A percentile compares a stretch with the other conserved stretches of the same genome.
These are phyloP conservation scores for Pristionchus exspectatus DNA, from an alignment of 2,888 invertebrate genomes.

Conservation along the genomic window DNA sequence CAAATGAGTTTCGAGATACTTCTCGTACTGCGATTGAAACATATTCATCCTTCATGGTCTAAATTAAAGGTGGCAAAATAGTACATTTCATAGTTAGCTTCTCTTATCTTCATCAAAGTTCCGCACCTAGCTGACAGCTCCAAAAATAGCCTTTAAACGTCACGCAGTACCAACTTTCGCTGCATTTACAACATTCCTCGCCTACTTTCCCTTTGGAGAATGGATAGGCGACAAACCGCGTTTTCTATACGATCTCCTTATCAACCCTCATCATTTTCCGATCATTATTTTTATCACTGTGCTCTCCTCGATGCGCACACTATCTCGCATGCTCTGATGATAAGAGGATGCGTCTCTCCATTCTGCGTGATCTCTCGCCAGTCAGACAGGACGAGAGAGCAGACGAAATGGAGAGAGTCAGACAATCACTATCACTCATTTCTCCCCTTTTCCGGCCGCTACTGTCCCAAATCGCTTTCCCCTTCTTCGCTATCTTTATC, in stretches of 20 bases:
- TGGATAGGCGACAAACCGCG: neutral
- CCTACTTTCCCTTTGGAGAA: neutral
- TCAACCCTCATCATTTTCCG: neutral
- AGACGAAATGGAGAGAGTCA: neutral
- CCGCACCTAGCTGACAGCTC: too few relatives aligned
- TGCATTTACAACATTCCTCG: neutral
- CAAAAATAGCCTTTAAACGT: too few relatives aligned
- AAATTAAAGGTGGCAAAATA: too few relatives aligned
- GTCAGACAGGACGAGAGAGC: neutral
- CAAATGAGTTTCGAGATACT: neutral
- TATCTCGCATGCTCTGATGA: neutral
- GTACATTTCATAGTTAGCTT: too few relatives aligned
- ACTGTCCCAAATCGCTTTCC: constrained; percentile 34
- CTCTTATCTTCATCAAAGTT: too few relatives aligned
- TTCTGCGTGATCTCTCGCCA: neutral
- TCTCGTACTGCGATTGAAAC: neutral
- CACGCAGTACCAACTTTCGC: too few relatives aligned
- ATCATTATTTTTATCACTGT: neutral
- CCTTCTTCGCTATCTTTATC: constrained; percentile 20
- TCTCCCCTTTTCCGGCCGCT: neutral
- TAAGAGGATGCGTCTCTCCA: neutral
- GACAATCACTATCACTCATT: neutral
- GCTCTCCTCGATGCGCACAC: neutral
- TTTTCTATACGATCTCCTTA: constrained; percentile 9
- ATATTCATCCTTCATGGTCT: too few relatives aligned